Evolutionary conservation across 2,888 invertebrate genomes (phyloP), one percentile per base, ranked within the genome.

Genomic region (Plebejus argus): DNA sequence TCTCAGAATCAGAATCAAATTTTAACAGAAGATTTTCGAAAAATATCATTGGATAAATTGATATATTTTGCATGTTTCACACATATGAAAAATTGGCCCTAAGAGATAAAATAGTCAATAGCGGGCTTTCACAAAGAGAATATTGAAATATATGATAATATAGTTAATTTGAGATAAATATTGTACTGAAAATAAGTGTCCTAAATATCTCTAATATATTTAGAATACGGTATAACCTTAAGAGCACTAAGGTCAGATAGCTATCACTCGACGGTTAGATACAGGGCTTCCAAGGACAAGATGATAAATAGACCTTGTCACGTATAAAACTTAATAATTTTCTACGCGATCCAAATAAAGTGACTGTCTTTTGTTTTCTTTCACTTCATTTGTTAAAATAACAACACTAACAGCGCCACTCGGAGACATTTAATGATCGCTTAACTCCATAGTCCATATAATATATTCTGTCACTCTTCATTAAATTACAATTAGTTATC

Each of bases 281-380:
- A 45, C n/a, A 45, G n/a, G 12, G 28, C 6, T 18, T 20, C 74
- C 49, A 74, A 74, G 74, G 74, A 49, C 74, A 53, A 49, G 23
- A 74, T 74, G 74, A 28, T 53, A 53, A 53, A 45, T 49, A 74
- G 53, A 28, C 18, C 33, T 74, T n/a, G 74, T 28, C 49, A 53
- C 53, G n/a, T n/a, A 74, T 74, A 53, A 8, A 20, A 74, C 28
- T 53, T 28, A 28, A 66, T 66, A 66, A 33, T 66, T 66, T 66
- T 33, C 61, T 23, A 33, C 33, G 33, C 35, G 12, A 70, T 23
- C 23, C 28, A 33, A 70, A 70, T 70, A 70, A 20, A 70, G 33
- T 61, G 61, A 61, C 10, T 61, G 10, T 58, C 58, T 61, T 23
- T 12, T 61, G 66, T 28, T 66, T 33, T 28, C 66, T 66, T 33